Conservation (phyloP, 2,888 invertebrate species). For the Hartigia nigra region DNA sequence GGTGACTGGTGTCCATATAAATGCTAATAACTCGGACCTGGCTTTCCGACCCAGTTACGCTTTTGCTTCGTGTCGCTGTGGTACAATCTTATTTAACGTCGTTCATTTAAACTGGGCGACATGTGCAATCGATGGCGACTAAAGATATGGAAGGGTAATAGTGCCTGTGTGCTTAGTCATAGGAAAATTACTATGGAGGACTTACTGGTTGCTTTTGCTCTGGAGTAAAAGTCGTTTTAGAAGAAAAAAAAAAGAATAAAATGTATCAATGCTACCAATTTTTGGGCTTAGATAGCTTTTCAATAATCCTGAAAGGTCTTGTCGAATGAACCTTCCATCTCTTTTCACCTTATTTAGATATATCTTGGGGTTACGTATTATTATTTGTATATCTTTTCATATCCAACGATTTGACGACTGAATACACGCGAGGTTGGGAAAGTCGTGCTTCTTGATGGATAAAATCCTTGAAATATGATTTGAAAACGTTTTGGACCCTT, state of each 20-base stretch:
- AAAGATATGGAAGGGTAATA: background rate
- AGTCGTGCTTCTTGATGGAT: background rate
- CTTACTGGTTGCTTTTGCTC: too few species aligned
- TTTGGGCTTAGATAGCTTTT: background rate
- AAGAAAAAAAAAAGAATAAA: too few species aligned
- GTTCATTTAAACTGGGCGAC: background rate
- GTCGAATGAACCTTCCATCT: background rate
- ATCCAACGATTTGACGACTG: background rate
- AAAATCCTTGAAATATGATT: background rate
- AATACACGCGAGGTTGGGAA: background rate
- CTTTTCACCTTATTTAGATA: background rate
- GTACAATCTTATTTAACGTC: background rate
- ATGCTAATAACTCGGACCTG: conserved; percentile 42
- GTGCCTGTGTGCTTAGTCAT: background rate
- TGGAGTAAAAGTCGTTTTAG: too few species aligned
- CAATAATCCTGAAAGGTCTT: background rate
- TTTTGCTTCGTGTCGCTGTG: background rate
- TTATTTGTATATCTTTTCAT: background rate
- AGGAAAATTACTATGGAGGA: background rate
- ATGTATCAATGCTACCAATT: background rate
- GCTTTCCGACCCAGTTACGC: conserved; percentile 36
- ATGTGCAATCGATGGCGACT: background rate
- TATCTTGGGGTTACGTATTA: background rate
- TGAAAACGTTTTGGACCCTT: background rate
- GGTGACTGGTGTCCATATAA: conserved; percentile 40